Evolutionary conservation across 1,140 invertebrate genomes (phyloP).

Genomic region (Drosophila pectinifera): DNA sequence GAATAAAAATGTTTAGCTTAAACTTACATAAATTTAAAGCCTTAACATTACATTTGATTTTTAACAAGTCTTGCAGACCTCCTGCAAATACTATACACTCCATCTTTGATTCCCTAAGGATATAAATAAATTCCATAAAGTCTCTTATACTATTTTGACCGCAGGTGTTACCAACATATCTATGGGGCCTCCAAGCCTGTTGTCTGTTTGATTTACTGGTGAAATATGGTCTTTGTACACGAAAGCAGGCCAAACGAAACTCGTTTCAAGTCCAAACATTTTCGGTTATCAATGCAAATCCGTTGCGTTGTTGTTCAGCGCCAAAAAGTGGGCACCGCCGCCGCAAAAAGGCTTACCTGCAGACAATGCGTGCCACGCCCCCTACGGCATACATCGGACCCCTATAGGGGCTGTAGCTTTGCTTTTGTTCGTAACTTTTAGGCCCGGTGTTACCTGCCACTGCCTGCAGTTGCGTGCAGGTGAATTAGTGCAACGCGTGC

Average conservation of each 20-base stretch:
- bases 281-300: conserved; percentile 75
- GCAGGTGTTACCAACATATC: conserved; percentile 10
- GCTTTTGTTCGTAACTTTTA: conserved; percentile 47
- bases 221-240: conserved; percentile 71
- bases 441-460: conserved; percentile 21
- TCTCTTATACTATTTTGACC: conserved; percentile 2
- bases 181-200: conserved; percentile 39
- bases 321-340: conserved; percentile 63
- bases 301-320: conserved; percentile 46
- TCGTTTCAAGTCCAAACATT: conserved; percentile 43
- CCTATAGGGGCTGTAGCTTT: conserved; percentile 16
- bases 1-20: too few species aligned
- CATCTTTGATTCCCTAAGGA: too few species aligned
- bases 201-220: conserved; percentile 74
- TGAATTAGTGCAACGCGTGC: conserved; percentile 3
- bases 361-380: conserved; percentile 71
- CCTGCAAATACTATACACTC: background rate
- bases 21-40: too few species aligned
- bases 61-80: background rate
- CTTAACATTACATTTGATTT: background rate
- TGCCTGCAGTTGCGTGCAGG: conserved; percentile 40
- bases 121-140: background rate
- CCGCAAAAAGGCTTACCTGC: conserved; percentile 64
- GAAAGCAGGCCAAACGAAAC: conserved; percentile 43
- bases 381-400: conserved; percentile 26